Evolutionary conservation across 2,797 vertebrate genomes (phyloP), one percentile per base, ranked within the genome.

Genomic region (Brachyalestes nurse): DNA sequence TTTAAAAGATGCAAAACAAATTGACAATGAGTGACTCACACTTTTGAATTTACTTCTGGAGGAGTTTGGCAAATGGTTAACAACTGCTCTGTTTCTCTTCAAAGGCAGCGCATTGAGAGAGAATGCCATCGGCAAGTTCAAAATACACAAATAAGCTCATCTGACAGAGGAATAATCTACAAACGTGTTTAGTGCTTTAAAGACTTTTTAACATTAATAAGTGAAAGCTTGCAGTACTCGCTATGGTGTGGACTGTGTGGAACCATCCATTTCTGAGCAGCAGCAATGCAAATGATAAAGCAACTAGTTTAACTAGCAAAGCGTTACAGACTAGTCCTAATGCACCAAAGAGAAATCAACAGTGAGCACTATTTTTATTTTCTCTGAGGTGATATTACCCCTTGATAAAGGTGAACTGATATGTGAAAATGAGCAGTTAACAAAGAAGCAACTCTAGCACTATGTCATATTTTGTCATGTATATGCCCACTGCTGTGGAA

Each of bases 1-100:
- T 89, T 82, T 81, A 87, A 86, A 83, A 85, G 82, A 91, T 85
- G 87, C 85, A 87, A 88, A 90, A 87, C 88, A 91, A 93, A 92
- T 85, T 87, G 86, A 87, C 85, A 87, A 84, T 74, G 80, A 89
- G 83, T 83, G 70, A 84, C 80, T 60, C 72, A 75, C 69, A 82
- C 80, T 87, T 87, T 83, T 84, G 79, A 88, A 79, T 80, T 82
- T 62, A 77, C 82, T 87, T 85, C 79, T 47, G 42, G 79, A 49
- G 77, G 82, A 90, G 82, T 47, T 74, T 64, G 64, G 78, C 77
- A 77, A 71, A 81, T 70, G n/a, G 47, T 47, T 67, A 19, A 42
- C 51, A 70, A 61, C 67, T 65, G 23, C 40, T 72, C 40, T 23
- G 57, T 70, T 69, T 62, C 34, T 77, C 65, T 76, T 55, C 21